Evolutionary conservation across 2,113 vertebrate species (phyloP).

Genomic region (Aegypius monachus): DNA sequence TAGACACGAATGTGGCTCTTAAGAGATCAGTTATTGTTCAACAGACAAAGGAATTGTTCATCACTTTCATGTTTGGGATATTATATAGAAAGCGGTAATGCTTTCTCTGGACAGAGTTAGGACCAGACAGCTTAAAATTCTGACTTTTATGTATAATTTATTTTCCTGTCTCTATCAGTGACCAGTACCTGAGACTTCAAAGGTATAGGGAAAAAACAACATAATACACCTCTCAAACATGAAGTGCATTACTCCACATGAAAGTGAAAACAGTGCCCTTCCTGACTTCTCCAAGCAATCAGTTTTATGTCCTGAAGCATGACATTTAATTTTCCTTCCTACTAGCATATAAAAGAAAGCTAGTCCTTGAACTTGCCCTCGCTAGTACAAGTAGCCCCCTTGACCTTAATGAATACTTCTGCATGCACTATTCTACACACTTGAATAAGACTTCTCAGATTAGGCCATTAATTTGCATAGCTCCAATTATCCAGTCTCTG

Average conservation of each 20-base stretch:
- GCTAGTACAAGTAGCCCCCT: neutral
- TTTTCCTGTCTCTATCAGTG: neutral
- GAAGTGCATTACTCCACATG: neutral
- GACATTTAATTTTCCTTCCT: slow-evolving; percentile 28
- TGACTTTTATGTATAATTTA: neutral
- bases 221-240: neutral
- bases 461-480: slow-evolving; percentile 54
- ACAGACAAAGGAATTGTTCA: neutral
- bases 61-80: neutral
- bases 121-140: neutral
- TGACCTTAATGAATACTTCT: slow-evolving; percentile 30
- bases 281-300: neutral
- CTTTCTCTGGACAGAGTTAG: neutral
- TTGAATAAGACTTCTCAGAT: slow-evolving; percentile 45
- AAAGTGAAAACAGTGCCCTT: neutral
- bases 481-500: slow-evolving; percentile 53
- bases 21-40: neutral
- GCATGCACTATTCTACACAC: neutral
- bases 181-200: neutral
- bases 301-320: neutral
- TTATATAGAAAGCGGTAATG: neutral
- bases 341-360: neutral
- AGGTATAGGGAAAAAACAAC: neutral
- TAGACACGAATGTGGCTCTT: neutral
- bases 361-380: slow-evolving; percentile 43